A percentile compares a stretch with the other conserved stretches of the same genome.
phyloP scores from a whole-genome alignment of 2,113 vertebrate genomes.

The Actenoides lindsayi region DNA sequence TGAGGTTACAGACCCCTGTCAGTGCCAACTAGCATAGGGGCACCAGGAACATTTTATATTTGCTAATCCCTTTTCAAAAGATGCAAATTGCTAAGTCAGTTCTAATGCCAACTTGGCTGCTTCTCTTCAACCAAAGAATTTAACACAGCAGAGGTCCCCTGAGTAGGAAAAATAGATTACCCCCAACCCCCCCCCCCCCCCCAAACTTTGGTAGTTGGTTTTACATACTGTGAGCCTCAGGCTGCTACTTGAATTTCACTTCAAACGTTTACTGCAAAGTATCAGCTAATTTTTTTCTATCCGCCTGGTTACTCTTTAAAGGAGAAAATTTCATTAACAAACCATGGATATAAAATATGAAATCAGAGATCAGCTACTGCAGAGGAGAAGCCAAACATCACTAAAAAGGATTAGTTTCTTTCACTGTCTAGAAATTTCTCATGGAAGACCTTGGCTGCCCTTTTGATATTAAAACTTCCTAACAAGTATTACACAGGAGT shows the following conservation, averaged over 20 bases:
- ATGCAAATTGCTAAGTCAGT: constrained; percentile 31
- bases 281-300: constrained; percentile 52
- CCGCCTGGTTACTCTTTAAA: constrained; percentile 68
- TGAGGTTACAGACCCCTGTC: neutral
- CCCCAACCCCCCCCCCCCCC: neutral
- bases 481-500: constrained; percentile 81
- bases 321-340: constrained; percentile 76
- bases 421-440: constrained; percentile 82
- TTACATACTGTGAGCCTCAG: constrained; percentile 67
- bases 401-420: constrained; percentile 79
- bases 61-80: constrained; percentile 36
- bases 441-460: constrained; percentile 82
- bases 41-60: neutral
- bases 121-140: constrained; percentile 31
- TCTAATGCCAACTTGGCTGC: constrained; percentile 29
- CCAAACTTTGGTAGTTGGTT: constrained; percentile 52
- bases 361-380: constrained; percentile 73
- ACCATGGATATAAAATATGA: constrained; percentile 76
- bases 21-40: neutral
- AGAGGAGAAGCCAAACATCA: constrained; percentile 76
- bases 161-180: constrained; percentile 51
- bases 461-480: constrained; percentile 84
- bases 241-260: constrained; percentile 63
- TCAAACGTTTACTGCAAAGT: constrained; percentile 53
- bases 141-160: constrained; percentile 44